Base-by-base conservation (phyloP, 2,888 invertebrate species). In the Agonopterix heracliana region DNA sequence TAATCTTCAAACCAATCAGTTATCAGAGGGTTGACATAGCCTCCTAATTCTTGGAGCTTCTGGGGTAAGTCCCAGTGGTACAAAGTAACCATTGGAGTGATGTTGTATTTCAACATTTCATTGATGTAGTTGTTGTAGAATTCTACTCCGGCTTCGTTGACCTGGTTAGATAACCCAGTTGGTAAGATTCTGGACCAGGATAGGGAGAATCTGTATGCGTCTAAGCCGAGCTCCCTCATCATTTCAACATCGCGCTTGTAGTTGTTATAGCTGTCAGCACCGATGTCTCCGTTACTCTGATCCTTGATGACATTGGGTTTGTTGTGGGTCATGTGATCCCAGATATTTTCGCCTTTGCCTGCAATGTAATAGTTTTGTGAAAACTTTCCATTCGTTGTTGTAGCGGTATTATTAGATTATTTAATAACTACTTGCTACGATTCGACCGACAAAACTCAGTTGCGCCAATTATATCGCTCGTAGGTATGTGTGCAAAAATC, bases 41-140 rank as follows among this genome's bases (percentile, higher is more conserved):
- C 91, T 1, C 90, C 90, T 8, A 87, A 55, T 0, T 88, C 80
- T 56, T 89, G 90, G 0, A 91, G 63, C 40, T 72, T 71, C 47
- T 82, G 75, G 0, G 89, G 90, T 46, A 89, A 61, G 56, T 90
- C 90, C 78, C 86, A 88, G 51, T 90, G 89, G 54, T 79, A 87
- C 45, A 90, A 65, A 0, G 89, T 89, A 0, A 90, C 78, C 67
- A 90, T 74, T 0, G 93, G 93, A 51, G 81, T 68, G 50, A 94
- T 92, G 34, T 86, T 89, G 54, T 89, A 90, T 34, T 77, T 84
- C 1, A 91, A 52, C 47, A 93, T 78, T 63, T 89, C 90, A 59
- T 92, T 71, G 41, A 93, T 91, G 1, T 93, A 69, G 51, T 87
- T 79, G 56, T 91, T 90, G 69, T 94, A 94, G 69, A 92, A 92